These are phyloP conservation scores for Odontomyia ornata DNA, from an alignment of 2,888 invertebrate genomes.

Conservation along the genomic window DNA sequence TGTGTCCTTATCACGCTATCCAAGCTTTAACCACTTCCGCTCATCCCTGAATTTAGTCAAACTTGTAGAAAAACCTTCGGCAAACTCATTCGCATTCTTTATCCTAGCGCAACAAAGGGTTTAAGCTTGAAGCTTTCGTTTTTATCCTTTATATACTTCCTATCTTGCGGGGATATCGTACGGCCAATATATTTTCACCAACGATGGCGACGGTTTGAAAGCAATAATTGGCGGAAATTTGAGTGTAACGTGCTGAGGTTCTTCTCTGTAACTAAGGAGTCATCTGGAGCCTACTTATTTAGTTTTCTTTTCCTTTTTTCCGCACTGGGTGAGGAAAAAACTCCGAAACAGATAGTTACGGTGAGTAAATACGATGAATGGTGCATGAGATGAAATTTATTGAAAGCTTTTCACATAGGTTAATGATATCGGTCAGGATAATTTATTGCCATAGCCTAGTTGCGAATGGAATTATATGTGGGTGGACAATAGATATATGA, in stretches of 20 bases:
- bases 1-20: conserved; percentile 34
- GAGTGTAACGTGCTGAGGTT: conserved; percentile 13
- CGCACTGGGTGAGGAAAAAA: not conserved
- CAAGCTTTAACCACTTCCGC: not conserved
- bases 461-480: conserved; percentile 20
- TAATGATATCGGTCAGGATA: conserved; percentile 2
- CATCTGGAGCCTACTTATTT: not conserved
- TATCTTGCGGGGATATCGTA: not conserved
- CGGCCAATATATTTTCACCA: not conserved
- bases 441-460: conserved; percentile 1
- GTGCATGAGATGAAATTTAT: conserved; percentile 27
- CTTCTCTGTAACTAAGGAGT: not conserved
- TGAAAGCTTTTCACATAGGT: conserved; percentile 23
- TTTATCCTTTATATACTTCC: not conserved
- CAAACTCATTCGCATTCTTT: not conserved
- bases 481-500: not conserved
- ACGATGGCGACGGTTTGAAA: not conserved
- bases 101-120: conserved; percentile 5
- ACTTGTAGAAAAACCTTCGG: not conserved
- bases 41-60: not conserved
- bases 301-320: not conserved
- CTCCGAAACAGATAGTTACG: conserved; percentile 7
- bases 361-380: conserved; percentile 25
- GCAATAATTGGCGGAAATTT: conserved; percentile 15
- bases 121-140: not conserved